Conservation (phyloP, 2,888 invertebrate genomes). For the Chloroclystis v-ata region DNA sequence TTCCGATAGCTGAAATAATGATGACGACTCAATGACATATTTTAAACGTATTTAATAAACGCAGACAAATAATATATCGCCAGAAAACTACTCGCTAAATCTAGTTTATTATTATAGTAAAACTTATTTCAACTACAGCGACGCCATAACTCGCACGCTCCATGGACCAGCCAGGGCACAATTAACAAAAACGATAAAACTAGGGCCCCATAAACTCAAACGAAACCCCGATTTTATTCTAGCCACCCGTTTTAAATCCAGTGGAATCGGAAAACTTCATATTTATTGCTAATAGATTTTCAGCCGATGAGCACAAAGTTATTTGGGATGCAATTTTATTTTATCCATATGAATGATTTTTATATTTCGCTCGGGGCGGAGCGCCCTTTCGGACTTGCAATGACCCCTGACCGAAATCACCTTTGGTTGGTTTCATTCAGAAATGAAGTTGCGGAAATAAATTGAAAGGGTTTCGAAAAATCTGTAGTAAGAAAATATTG, state of each 20-base stretch:
- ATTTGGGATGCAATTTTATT: slow-evolving; percentile 78
- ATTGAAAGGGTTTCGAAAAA: slow-evolving; percentile 12
- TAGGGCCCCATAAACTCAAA: slow-evolving; percentile 63
- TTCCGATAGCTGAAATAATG: no score
- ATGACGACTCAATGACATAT: no score
- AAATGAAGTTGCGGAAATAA: slow-evolving; percentile 32
- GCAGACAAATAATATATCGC: no score
- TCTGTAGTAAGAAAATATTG: neutral
- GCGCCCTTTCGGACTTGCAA: slow-evolving; percentile 56
- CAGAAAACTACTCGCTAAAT: no score
- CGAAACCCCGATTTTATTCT: slow-evolving; percentile 59
- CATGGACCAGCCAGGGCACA: slow-evolving; percentile 25
- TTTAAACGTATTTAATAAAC: no score
- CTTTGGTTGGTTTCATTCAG: slow-evolving; percentile 43
- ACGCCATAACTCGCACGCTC: slow-evolving; percentile 11
- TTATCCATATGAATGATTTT: slow-evolving; percentile 77
- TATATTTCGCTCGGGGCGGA: slow-evolving; percentile 67
- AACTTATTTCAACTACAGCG: neutral
- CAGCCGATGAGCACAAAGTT: slow-evolving; percentile 72
- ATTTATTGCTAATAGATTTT: slow-evolving; percentile 79
- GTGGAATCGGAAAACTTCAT: slow-evolving; percentile 77
- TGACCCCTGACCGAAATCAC: slow-evolving; percentile 48
- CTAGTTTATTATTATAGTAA: no score
- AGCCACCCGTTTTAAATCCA: slow-evolving; percentile 66
- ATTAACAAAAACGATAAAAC: slow-evolving; percentile 59